Percentiles rank a stretch among this genome's conserved stretches.
phyloP scores from a whole-genome alignment of 1,140 invertebrate genomes.

The Sogatella furcifera region DNA sequence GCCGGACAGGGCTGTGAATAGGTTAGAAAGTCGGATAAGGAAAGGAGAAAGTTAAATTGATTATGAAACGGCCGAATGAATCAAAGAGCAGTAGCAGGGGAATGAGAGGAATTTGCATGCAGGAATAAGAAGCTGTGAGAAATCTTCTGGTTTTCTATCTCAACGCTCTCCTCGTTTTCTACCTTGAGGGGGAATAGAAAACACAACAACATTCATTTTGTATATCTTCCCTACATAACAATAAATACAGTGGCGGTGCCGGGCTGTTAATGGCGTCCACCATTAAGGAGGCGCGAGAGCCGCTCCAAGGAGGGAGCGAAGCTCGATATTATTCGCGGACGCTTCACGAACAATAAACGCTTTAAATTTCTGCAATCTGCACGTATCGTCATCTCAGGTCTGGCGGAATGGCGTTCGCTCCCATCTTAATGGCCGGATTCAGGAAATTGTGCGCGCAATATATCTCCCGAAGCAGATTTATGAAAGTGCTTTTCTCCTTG shows the following conservation, averaged over 20 bases:
- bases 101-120: neutral
- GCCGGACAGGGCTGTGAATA: no score
- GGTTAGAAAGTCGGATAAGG: no score
- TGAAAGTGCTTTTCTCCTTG: conserved; percentile 10
- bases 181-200: neutral
- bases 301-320: neutral
- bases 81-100: no score
- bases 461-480: conserved; percentile 9
- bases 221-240: conserved; percentile 8
- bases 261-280: neutral
- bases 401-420: conserved; percentile 1
- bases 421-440: conserved; percentile 11
- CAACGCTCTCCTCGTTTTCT: neutral
- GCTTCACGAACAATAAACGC: conserved; percentile 8
- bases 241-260: conserved; percentile 4
- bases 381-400: conserved; percentile 11
- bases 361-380: conserved; percentile 8
- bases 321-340: conserved; percentile 7
- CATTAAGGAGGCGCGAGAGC: neutral
- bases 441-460: conserved; percentile 9
- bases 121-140: neutral
- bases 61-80: no score
- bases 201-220: conserved; percentile 7
- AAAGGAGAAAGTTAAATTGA: no score
- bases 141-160: neutral